Evolutionary conservation across 2,888 invertebrate genomes (phyloP).

Genomic region (Eudasyphora cyanicolor): DNA sequence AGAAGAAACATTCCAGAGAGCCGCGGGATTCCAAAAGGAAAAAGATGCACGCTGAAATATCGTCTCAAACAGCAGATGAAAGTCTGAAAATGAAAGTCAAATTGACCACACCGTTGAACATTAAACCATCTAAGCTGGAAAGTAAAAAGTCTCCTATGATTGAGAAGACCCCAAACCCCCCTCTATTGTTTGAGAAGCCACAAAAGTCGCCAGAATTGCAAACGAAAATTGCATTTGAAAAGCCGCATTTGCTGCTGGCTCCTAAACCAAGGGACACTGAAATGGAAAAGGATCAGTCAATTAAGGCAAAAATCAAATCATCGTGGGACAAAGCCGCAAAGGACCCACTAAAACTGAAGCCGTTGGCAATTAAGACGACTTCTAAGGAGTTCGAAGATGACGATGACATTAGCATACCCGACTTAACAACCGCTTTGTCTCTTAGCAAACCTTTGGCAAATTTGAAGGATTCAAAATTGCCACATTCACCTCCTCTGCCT

Average conservation of each 20-base stretch:
- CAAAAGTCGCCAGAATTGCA: constrained; percentile 14
- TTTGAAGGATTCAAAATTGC: constrained; percentile 72
- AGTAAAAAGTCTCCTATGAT: constrained; percentile 52
- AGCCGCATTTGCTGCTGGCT: neutral
- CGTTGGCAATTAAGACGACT: constrained; percentile 48
- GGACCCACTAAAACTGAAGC: constrained; percentile 35
- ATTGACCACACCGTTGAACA: constrained; percentile 77
- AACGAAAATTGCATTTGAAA: neutral
- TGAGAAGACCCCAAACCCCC: constrained; percentile 47
- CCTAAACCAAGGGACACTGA: constrained; percentile 11
- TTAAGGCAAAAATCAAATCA: constrained; percentile 43
- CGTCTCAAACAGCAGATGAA: constrained; percentile 80
- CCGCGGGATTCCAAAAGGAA: constrained; percentile 80
- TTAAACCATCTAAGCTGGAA: constrained; percentile 73
- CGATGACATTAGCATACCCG: constrained; percentile 48
- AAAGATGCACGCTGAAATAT: constrained; percentile 82
- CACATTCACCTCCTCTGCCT: constrained; percentile 77
- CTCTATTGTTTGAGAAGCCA: constrained; percentile 20
- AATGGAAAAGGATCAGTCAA: neutral
- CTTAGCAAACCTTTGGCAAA: constrained; percentile 66
- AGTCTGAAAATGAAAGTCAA: constrained; percentile 82
- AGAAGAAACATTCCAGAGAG: constrained; percentile 81
- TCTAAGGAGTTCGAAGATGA: constrained; percentile 56
- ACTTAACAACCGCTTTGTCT: constrained; percentile 45
- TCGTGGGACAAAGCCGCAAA: constrained; percentile 34